A percentile compares a stretch with the other conserved stretches of the same genome.
Evolutionary conservation across 2,113 vertebrate species (phyloP).

Genomic region (Ceyx margarethae): DNA sequence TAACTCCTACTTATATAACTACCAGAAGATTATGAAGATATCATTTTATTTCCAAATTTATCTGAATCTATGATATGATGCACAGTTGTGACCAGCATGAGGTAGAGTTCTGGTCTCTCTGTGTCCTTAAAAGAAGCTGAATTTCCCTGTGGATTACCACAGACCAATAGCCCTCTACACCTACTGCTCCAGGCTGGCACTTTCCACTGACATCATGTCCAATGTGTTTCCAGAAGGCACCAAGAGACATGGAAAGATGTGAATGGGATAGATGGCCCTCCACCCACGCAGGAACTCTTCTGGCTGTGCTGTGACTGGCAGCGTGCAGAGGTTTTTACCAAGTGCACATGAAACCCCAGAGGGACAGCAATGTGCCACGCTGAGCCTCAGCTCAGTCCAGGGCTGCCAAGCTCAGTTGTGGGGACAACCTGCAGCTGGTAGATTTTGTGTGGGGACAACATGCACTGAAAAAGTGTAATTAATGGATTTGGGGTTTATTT

Average conservation of each 20-base stretch:
- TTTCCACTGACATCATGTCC: neutral
- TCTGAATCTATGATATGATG: neutral
- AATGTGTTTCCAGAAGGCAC: neutral
- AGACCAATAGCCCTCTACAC: neutral
- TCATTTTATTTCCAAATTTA: neutral
- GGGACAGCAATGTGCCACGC: fast-evolving
- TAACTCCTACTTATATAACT: neutral
- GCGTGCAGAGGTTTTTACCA: neutral
- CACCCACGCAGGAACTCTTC: neutral
- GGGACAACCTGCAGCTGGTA: neutral
- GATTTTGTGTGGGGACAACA: neutral
- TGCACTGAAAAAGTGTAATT: neutral
- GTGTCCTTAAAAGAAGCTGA: neutral
- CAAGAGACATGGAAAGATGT: neutral
- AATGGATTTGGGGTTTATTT: neutral
- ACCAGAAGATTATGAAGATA: neutral
- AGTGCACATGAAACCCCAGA: neutral
- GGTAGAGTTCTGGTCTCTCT: neutral
- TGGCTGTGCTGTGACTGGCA: neutral
- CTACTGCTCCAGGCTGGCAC: neutral
- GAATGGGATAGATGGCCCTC: neutral
- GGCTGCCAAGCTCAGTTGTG: neutral
- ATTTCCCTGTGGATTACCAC: neutral
- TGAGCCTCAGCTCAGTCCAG: neutral
- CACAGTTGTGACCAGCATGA: neutral